phyloP scores from a whole-genome alignment of 1,140 invertebrate species.

The Temnothorax nylanderi region DNA sequence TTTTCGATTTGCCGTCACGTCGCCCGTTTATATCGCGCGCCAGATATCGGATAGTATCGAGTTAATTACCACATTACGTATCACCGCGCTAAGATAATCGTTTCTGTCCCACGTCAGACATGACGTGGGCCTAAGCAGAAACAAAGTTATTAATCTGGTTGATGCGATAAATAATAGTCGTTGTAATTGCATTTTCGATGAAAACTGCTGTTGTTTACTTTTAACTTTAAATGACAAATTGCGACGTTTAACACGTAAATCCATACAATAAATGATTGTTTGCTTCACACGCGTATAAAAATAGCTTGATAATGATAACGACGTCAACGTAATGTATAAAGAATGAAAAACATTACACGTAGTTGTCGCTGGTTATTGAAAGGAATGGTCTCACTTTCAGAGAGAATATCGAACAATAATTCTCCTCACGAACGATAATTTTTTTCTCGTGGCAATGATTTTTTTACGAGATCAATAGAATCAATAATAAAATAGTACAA shows the following conservation, averaged over 20 bases:
- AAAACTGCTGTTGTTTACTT: neutral
- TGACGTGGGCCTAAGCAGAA: neutral
- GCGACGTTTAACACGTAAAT: neutral
- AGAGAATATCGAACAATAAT: constrained; percentile 65
- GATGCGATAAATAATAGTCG: neutral
- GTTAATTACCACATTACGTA: constrained; percentile 42
- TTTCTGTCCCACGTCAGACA: constrained; percentile 10
- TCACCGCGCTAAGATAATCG: constrained; percentile 29
- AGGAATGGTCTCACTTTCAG: constrained; percentile 65
- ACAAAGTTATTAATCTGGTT: neutral
- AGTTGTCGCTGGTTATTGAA: constrained; percentile 48
- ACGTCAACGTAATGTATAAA: neutral
- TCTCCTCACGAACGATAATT: constrained; percentile 63
- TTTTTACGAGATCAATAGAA: constrained; percentile 42
- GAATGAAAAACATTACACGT: neutral
- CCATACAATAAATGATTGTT: neutral
- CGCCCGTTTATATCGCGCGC: constrained; percentile 18
- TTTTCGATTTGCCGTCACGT: constrained; percentile 48
- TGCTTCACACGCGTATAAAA: neutral
- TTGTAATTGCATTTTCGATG: neutral
- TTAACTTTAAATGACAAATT: neutral
- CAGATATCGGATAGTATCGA: constrained; percentile 42
- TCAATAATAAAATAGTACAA: constrained; percentile 26
- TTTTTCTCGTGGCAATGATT: constrained; percentile 32
- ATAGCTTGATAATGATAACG: neutral